Percentiles rank a stretch among this genome's conserved stretches.
These are phyloP conservation scores for Drosophila peninsularis DNA, from an alignment of 2,888 invertebrate genomes.

Conservation along the genomic window DNA sequence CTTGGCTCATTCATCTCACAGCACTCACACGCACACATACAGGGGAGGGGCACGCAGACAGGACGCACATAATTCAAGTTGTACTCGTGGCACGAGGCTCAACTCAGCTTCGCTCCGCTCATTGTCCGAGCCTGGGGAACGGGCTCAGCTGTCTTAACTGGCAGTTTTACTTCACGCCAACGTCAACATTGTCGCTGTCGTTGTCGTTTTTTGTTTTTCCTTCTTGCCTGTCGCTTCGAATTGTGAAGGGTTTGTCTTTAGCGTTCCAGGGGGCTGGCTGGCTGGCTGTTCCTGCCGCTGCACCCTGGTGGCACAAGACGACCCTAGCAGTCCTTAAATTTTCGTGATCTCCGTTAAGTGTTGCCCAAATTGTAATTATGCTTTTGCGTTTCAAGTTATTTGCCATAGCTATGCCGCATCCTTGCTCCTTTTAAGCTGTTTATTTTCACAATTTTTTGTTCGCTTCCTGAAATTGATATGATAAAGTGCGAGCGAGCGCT, in stretches of 20 bases:
- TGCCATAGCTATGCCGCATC: slow-evolving; percentile 55
- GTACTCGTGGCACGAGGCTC: slow-evolving; percentile 66
- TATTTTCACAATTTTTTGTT: slow-evolving; percentile 30
- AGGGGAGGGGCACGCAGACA: slow-evolving; percentile 34
- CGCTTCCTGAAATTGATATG: slow-evolving; percentile 70
- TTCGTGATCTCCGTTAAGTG: slow-evolving; percentile 67
- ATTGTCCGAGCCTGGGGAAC: slow-evolving; percentile 36
- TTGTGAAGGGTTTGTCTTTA: slow-evolving; percentile 48
- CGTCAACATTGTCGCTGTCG: slow-evolving; percentile 27
- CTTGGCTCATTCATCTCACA: slow-evolving; percentile 71
- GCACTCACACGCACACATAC: slow-evolving; percentile 40
- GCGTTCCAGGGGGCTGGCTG: slow-evolving; percentile 15
- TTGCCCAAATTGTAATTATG: slow-evolving; percentile 79
- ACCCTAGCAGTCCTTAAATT: slow-evolving; percentile 46
- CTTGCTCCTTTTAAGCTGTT: slow-evolving; percentile 42
- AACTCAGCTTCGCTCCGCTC: slow-evolving; percentile 22
- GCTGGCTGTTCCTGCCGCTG: slow-evolving; percentile 22
- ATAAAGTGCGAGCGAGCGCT: slow-evolving; percentile 48
- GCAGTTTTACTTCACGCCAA: slow-evolving; percentile 74
- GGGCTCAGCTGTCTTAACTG: slow-evolving; percentile 73
- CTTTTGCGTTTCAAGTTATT: slow-evolving; percentile 67
- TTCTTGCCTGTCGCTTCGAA: slow-evolving; percentile 48
- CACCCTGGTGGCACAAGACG: slow-evolving; percentile 28
- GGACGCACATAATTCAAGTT: slow-evolving; percentile 77
- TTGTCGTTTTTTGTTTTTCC: slow-evolving; percentile 15